Evolutionary conservation across 2,113 vertebrate genomes (phyloP), one percentile per base, ranked within the genome.

Genomic region (Turdus rufiventris): DNA sequence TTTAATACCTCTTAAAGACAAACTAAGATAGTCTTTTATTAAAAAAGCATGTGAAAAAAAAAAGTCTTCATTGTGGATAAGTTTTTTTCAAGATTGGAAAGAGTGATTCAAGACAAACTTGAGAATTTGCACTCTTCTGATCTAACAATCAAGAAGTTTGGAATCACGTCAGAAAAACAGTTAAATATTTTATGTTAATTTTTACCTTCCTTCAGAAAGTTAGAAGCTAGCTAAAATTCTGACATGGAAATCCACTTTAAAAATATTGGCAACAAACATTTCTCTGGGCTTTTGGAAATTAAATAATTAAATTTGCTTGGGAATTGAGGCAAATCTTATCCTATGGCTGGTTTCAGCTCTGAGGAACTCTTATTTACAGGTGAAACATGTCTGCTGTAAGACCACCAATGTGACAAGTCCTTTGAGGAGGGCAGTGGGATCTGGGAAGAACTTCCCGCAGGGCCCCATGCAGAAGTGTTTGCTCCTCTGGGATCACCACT

Each of bases 341-440:
- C 62, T 65, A 48, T 0, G 5, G 25, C 8, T 38, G 20, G 12
- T 40, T 51, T 72, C n/a, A 75, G 42, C 60, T 83, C 61, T 73
- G n/a, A 73, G 31, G 70, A 80, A 57, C 67, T 51, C 34, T 25
- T 33, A 3, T 18, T 66, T 70, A 38, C 42, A 57, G 12, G 26
- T 60, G 45, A 83, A 68, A 75, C 8, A 2, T 6, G 38, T 45
- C 40, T 73, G n/a, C 50, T 54, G 19, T 33, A 42, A 84, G 56
- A 40, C 8, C 17, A 20, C 18, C 66, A 54, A 3, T 0, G 0
- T 67, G 71, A 47, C 16, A 28, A 47, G 13, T 65, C 43, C 71
- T 75, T 29, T 13, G 53, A 65, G 62, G 50, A 84, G 1, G 21
- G 31, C n/a, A 79, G 36, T 15, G 31, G 19, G 43, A 9, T 33